phyloP scores from a whole-genome alignment of 2,113 vertebrate genomes.

The Scytalopus superciliaris region DNA sequence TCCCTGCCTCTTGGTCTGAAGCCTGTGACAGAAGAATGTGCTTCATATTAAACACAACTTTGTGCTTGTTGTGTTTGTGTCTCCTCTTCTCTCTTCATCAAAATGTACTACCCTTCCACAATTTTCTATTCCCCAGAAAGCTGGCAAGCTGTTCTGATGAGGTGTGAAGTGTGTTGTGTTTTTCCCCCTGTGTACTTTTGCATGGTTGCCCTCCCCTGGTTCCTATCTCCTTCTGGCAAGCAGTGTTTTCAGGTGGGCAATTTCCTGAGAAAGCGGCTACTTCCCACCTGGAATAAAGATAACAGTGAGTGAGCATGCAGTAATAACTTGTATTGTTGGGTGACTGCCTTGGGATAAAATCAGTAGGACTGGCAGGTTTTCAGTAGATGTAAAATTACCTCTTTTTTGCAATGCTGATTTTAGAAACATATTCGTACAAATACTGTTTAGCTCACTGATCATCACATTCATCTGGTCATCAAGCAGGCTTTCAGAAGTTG shows the following conservation, averaged over 20 bases:
- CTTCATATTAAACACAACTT: background rate
- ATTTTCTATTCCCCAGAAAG: rapidly evolving
- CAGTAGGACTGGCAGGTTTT: background rate
- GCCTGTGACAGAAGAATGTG: background rate
- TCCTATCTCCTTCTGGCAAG: background rate
- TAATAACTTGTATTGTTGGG: background rate
- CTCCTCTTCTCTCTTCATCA: background rate
- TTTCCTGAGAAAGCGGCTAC: background rate
- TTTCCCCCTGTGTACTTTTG: too few relatives aligned
- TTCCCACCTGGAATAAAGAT: background rate
- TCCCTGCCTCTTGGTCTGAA: background rate
- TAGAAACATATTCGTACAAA: background rate
- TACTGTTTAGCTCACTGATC: background rate
- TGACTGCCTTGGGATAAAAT: background rate
- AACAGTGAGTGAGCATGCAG: background rate
- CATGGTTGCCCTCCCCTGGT: background rate
- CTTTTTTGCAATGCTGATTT: background rate
- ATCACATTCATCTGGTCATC: background rate
- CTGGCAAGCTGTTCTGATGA: background rate
- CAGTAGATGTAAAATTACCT: background rate
- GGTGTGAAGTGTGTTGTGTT: background rate
- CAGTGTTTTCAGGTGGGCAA: background rate
- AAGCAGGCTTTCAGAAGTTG: background rate
- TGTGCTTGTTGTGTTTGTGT: background rate
- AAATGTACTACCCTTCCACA: background rate